A percentile compares a stretch with the other conserved stretches of the same genome.
Conservation (phyloP, 1,140 invertebrate species). For the Augochlora pura region DNA sequence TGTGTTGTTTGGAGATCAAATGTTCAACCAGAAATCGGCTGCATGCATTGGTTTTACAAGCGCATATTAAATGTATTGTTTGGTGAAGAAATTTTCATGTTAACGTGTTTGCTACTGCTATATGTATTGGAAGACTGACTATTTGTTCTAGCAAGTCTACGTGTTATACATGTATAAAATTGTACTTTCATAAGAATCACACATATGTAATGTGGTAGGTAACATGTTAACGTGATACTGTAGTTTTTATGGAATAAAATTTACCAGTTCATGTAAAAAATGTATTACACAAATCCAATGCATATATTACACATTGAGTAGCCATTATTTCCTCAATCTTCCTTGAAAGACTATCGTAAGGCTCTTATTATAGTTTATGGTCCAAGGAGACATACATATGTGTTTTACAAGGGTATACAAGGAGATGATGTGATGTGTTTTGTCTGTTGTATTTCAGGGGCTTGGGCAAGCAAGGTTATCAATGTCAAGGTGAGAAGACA, state of each 20-base stretch:
- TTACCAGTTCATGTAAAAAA: neutral
- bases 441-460: conserved; percentile 92
- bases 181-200: no score
- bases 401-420: conserved; percentile 75
- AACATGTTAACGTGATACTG: conserved; percentile 23
- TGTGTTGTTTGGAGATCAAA: conserved; percentile 1
- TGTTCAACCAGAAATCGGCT: conserved; percentile 19
- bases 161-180: no score
- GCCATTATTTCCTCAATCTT: neutral
- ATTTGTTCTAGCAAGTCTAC: no score
- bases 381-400: conserved; percentile 71
- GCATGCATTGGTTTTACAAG: conserved; percentile 56
- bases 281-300: conserved; percentile 16
- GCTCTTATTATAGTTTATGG: conserved; percentile 60
- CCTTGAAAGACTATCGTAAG: conserved; percentile 39
- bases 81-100: conserved; percentile 18
- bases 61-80: conserved; percentile 22
- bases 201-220: no score
- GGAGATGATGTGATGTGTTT: conserved; percentile 79
- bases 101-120: conserved; percentile 6
- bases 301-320: conserved; percentile 17
- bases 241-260: conserved; percentile 11
- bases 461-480: conserved; percentile 99
- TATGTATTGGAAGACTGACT: no score
- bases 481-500: conserved; percentile 97